Base-by-base conservation (phyloP, 2,113 vertebrate genomes). In the Zapus hudsonius region DNA sequence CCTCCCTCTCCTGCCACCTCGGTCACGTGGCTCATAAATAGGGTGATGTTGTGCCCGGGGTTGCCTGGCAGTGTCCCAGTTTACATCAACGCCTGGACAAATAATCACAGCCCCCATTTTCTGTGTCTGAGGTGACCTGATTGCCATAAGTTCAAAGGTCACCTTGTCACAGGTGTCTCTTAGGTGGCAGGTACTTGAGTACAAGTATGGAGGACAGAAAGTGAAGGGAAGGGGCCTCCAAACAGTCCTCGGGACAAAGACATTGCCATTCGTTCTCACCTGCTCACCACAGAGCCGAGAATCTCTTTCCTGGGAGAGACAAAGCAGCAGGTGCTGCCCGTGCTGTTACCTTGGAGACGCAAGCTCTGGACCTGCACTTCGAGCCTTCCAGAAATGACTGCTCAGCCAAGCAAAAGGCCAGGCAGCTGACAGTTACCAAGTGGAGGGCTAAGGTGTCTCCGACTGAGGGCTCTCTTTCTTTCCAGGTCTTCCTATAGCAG, bases 111-210 rank as follows among this genome's bases (percentile, higher is more conserved):
- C 3, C 0, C 66, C 73, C 55, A 16, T 52, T 90, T 31, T 52
- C 47, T 0, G 74, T 27, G 88, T 88, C 89, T 89, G n/a, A 29
- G 92, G 87, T 82, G 74, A 78, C 85, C 20, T 22, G 44, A 27
- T 75, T 57, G 1, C 38, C 10, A 61, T 38, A 42, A 6, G 70
- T 15, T 6, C 0, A 74, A 55, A n/a, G 0, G 76, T 22, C 76
- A 0, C 74, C 36, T 88, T 33, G 15, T 8, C 25, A 0, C 1
- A 15, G 76, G 40, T 72, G 40, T 20, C 55, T n/a, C 31, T 66
- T 8, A 40, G 17, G 38, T 2, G 17, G 3, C 15, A n/a, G 88
- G 73, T 11, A 29, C 75, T 23, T 7, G 19, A 11, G 22, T 16
- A 0, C 36, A 27, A 59, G 31, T 7, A 12, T 15, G 40, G 27